A percentile compares a stretch with the other conserved stretches of the same genome.
Conservation (phyloP, 2,888 invertebrate genomes). For the Rhagium mordax region DNA sequence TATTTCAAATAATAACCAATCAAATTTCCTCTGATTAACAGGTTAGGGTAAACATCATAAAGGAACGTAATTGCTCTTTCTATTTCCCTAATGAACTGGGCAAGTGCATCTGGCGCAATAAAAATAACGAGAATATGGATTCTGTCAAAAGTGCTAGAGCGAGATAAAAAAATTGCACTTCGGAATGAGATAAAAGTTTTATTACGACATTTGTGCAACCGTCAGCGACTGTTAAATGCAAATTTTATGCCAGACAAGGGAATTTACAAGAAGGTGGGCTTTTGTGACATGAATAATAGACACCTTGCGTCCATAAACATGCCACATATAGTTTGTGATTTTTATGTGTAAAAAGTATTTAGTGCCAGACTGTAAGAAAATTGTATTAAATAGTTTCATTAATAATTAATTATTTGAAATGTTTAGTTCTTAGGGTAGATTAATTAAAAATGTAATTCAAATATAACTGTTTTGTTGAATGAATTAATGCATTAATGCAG, state of each 20-base stretch:
- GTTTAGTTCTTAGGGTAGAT: too few species aligned
- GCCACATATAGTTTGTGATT: conserved; percentile 4
- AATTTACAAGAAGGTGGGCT: conserved; percentile 17
- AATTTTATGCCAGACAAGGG: conserved; percentile 9
- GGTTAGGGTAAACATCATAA: too few species aligned
- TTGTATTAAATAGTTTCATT: not conserved
- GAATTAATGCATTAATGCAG: too few species aligned
- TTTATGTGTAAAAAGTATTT: not conserved
- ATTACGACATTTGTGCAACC: conserved; percentile 29
- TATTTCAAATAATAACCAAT: too few species aligned
- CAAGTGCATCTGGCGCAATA: not conserved
- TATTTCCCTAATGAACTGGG: not conserved
- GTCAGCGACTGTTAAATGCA: conserved; percentile 29
- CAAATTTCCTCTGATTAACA: too few species aligned
- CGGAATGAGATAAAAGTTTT: conserved; percentile 32
- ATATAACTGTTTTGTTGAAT: too few species aligned
- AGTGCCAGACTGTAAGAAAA: not conserved
- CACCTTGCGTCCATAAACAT: conserved; percentile 7
- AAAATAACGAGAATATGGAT: not conserved
- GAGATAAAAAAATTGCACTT: conserved; percentile 12
- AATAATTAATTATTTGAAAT: too few species aligned
- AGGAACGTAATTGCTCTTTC: too few species aligned
- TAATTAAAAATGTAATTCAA: too few species aligned
- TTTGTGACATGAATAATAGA: conserved; percentile 15
- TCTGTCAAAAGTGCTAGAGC: not conserved